Base-by-base conservation (phyloP, 92 coral and sea anemone genomes). In the Palythoa heliodiscus region DNA sequence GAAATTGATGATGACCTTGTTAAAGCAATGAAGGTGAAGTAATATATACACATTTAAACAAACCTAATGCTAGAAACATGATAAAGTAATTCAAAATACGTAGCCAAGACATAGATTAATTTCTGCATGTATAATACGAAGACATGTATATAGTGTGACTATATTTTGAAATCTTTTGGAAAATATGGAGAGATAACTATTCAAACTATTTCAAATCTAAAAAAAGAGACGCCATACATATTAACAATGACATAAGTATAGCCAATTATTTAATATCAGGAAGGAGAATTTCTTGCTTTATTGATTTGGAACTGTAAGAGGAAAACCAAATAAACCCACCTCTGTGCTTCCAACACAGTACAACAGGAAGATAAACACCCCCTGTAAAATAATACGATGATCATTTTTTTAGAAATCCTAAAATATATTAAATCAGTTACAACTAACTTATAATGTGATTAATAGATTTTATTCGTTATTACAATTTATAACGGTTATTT, bases 331-430 rank as follows among this genome's bases (percentile, higher is more conserved):
- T 54, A 55, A 22, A 68, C 89, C 17, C 63, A 93, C 97, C 97
- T 93, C 97, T 14, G 69, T 87, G 87, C 89, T 93, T 61, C 90
- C 92, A 9, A 86, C 97, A 75, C 94, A 86, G 77, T 91, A 92
- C 84, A 92, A 68, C 76, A 93, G 81, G 87, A 93, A 93, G 76
- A 93, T 93, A 70, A 92, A 73, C n/a, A 91, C 67, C 4, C 97
- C 97, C 95, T 93, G 61, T 63, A 86, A 84, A n/a, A n/a, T n/a
- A n/a, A n/a, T 17, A 40, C 25, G 39, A 72, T 47, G 15, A 38
- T 35, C 38, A 5, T n/a, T n/a, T n/a, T n/a, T n/a, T n/a, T n/a
- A n/a, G n/a, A n/a, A n/a, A n/a, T n/a, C n/a, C n/a, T n/a, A n/a
- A n/a, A n/a, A n/a, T n/a, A n/a, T n/a, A n/a, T n/a, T n/a, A n/a